Base-by-base conservation (phyloP, 2,888 invertebrate genomes). In the Alentia gelatinosa region DNA sequence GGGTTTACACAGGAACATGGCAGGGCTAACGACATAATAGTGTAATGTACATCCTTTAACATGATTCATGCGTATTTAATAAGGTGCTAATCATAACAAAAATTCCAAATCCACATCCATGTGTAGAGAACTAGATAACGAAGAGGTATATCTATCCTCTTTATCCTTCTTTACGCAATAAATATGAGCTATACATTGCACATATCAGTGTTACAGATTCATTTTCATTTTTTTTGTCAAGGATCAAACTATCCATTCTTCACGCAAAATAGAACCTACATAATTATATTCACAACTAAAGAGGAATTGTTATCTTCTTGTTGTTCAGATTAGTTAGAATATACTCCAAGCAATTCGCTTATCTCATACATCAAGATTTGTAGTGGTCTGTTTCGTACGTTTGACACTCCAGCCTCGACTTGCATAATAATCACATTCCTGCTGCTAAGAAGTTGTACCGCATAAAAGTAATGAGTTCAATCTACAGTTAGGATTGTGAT, bases 1-100 rank as follows among this genome's bases (percentile, higher is more conserved):
- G 35, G 30, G 74, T 74, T 30, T 74, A 79, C 79, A 79, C n/a
- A 79, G 23, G 39, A 39, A 39, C 39, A 79, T 35, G 79, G 79
- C 79, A 79, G 79, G 79, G 79, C 79, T 39, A n/a, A 37, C 39
- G n/a, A 35, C 7, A 79, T 79, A 35, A 79, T 39, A 79, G 19
- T 35, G 79, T 79, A 79, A 79, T 79, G n/a, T 79, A 79, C 79
- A 79, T 79, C 39, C 15, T 63, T 35, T 23, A 39, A 79, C 79
- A 35, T 39, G 37, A 79, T 79, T 79, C 37, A 79, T 79, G 79
- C 79, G 79, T 79, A 37, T 79, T 79, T 79, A 79, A 79, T 79
- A 79, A 79, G 39, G 12, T 79, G 35, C 37, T 79, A 35, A 37
- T 23, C 35, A 35, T 37, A 23, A 79, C 35, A 35, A 79, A 75